A percentile compares a stretch with the other conserved stretches of the same genome.
phyloP scores from a whole-genome alignment of 1,140 invertebrate genomes.

The Panagrolaimus sp. region DNA sequence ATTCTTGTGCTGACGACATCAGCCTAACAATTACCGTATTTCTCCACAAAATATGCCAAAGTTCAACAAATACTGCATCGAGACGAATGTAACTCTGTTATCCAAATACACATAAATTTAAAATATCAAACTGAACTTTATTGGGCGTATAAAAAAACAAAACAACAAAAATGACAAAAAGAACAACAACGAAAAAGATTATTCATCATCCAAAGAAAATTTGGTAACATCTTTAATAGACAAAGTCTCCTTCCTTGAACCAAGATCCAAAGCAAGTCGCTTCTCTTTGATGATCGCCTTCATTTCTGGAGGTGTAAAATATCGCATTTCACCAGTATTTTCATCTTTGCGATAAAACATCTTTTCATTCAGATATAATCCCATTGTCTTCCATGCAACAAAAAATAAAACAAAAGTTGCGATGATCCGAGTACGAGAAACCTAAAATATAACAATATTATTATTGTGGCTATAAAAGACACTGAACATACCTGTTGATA shows the following conservation, averaged over 20 bases:
- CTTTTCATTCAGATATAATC: slow-evolving; percentile 37
- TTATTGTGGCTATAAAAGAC: slow-evolving; percentile 20
- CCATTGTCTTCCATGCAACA: slow-evolving; percentile 40
- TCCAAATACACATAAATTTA: not conserved
- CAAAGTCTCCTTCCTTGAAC: not conserved
- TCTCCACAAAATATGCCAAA: not conserved
- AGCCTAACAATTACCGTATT: not conserved
- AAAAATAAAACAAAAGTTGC: slow-evolving; percentile 45
- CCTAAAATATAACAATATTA: slow-evolving; percentile 34
- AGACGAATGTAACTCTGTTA: no score
- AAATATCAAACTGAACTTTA: not conserved
- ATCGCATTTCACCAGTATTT: slow-evolving; percentile 27
- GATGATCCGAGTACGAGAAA: slow-evolving; percentile 34
- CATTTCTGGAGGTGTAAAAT: not conserved
- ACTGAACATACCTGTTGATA: not conserved
- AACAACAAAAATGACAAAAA: not conserved
- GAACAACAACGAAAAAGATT: not conserved
- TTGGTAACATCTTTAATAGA: not conserved
- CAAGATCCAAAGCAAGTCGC: not conserved
- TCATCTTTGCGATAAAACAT: slow-evolving; percentile 40
- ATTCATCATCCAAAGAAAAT: slow-evolving; percentile 8
- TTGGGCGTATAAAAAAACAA: slow-evolving; percentile 8
- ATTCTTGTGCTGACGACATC: not conserved
- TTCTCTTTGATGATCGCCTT: slow-evolving; percentile 4
- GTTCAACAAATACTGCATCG: not conserved